A percentile compares a stretch with the other conserved stretches of the same genome.
These are phyloP conservation scores for Leptothorax acervorum DNA, from an alignment of 2,888 invertebrate genomes.

Conservation along the genomic window DNA sequence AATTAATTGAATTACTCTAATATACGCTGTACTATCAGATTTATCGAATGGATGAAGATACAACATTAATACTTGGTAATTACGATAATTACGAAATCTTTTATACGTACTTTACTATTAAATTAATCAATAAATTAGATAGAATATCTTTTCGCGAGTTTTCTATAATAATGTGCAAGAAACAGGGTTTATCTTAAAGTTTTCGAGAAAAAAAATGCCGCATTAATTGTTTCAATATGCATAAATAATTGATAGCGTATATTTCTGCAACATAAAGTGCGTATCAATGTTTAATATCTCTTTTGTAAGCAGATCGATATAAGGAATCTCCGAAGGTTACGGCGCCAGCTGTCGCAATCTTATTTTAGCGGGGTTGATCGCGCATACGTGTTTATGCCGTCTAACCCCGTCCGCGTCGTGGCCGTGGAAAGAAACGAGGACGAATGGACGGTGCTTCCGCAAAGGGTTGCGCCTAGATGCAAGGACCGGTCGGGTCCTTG, in stretches of 20 bases:
- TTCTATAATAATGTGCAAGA: background rate
- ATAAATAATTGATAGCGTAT: background rate
- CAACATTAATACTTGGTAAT: background rate
- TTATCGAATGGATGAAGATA: background rate
- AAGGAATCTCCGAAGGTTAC: slow-evolving; percentile 63
- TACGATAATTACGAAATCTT: slow-evolving; percentile 9
- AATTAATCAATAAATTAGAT: background rate
- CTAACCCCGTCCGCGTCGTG: slow-evolving; percentile 36
- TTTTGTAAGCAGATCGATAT: slow-evolving; percentile 46
- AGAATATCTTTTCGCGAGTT: background rate
- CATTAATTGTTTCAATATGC: background rate
- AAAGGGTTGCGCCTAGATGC: slow-evolving; percentile 23
- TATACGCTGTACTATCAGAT: background rate
- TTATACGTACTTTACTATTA: background rate
- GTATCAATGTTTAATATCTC: slow-evolving; percentile 50
- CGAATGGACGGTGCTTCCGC: slow-evolving; percentile 55
- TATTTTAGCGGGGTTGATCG: slow-evolving; percentile 70
- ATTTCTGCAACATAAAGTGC: background rate
- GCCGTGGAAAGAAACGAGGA: slow-evolving; percentile 62
- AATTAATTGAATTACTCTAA: slow-evolving; percentile 29
- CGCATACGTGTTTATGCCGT: slow-evolving; percentile 59
- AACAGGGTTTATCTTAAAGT: background rate
- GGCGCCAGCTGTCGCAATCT: slow-evolving; percentile 59
- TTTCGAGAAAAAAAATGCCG: background rate
- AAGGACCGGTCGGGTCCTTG: slow-evolving; percentile 43